Evolutionary conservation across 2,888 invertebrate species (phyloP), one percentile per base, ranked within the genome.

Genomic region (Hypomecis punctinalis): DNA sequence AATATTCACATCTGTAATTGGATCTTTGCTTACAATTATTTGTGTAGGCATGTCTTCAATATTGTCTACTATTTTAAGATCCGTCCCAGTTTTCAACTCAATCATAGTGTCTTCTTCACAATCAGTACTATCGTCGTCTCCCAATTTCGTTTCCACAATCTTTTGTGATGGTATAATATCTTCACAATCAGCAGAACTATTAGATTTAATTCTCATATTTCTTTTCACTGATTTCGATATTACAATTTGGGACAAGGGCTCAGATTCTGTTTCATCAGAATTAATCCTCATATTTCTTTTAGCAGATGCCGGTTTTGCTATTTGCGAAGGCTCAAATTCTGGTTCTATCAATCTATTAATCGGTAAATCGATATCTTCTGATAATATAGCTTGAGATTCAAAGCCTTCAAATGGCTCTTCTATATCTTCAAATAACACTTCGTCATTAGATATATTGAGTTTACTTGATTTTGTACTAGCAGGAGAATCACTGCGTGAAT

Each of bases 381-480:
- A 76, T 60, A 89, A 65, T 64, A 91, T 73, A 8, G 85, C 81
- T 71, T 91, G 91, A 0, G 91, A 91, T 64, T 83, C 79, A 66
- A 85, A 81, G 43, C 81, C 75, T 10, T 78, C 73, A 36, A 82
- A 67, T 23, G 73, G 54, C 58, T 82, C 76, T 55, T 86, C 83
- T 48, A 89, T 66, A 43, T 89, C 90, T 46, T 89, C 85, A 80
- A 90, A 89, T 8, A 84, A 45, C 63, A 91, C 80, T 61, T 81
- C 79, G 63, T 90, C 90, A 70, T 87, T 81, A 10, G 89, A 89
- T 65, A 68, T 74, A 72, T 81, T 76, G 4, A 71, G 57, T 66
- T 74, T 81, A 53, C 43, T 56, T n/a, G 64, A 55, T 63, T 67
- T 67, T 11, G 23, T 60, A 60, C 43, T 63, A 35, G 36, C 46